A percentile compares a stretch with the other conserved stretches of the same genome.
phyloP scores from a whole-genome alignment of 2,888 invertebrate species.

The Abscondita cerata region DNA sequence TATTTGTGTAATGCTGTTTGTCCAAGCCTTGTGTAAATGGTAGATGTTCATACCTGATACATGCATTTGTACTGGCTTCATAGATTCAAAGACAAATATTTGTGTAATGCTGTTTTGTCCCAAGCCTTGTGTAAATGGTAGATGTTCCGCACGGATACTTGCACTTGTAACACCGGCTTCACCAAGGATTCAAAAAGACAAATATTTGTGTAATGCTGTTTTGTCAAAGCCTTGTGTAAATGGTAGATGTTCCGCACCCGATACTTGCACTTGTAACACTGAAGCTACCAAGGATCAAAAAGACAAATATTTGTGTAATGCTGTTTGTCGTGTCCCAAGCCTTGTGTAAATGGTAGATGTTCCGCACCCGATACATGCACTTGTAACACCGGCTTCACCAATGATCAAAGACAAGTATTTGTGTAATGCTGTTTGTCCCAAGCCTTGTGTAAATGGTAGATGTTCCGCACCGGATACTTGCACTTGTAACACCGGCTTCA shows the following conservation, averaged over 20 bases:
- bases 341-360: constrained; percentile 10
- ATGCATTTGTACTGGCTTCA: constrained; percentile 9
- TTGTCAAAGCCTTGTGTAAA: constrained; percentile 26
- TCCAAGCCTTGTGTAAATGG: constrained; percentile 4
- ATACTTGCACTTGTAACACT: constrained; percentile 31
- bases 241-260: constrained; percentile 21
- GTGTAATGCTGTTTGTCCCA: constrained; percentile 61
- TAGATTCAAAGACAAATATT: constrained; percentile 32
- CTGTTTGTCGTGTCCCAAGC: neutral
- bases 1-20: constrained; percentile 12
- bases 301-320: constrained; percentile 11
- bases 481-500: neutral
- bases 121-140: constrained; percentile 50
- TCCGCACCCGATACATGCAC: no score
- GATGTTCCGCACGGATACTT: constrained; percentile 5
- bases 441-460: constrained; percentile 48
- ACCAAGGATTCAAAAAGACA: constrained; percentile 8
- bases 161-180: constrained; percentile 16
- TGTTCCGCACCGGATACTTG: constrained; percentile 10
- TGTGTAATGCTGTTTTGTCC: constrained; percentile 63
- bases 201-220: constrained; percentile 23
- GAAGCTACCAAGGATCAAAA: constrained; percentile 31
- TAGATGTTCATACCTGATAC: neutral
- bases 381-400: constrained; percentile 12
- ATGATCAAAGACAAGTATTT: constrained; percentile 40